A percentile compares a stretch with the other conserved stretches of the same genome.
Conservation (phyloP, 2,797 vertebrate genomes). For the Petrocephalus schoutedeni region DNA sequence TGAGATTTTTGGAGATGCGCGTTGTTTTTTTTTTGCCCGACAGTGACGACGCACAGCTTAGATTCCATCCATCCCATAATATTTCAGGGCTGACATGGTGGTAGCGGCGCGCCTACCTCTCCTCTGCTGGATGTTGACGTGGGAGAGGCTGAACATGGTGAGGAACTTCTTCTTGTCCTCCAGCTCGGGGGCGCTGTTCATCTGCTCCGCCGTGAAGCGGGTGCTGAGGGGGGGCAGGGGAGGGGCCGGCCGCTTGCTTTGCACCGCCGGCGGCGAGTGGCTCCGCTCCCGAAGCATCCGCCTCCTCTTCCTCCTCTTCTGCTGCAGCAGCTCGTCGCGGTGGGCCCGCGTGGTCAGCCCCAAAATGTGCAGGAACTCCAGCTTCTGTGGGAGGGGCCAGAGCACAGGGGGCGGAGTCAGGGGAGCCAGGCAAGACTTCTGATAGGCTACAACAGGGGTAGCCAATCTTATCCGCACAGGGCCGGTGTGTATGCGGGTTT, state of each 20-base stretch:
- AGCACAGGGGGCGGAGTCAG: neutral
- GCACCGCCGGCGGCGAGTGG: slow-evolving; percentile 74
- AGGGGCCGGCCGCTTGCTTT: slow-evolving; percentile 76
- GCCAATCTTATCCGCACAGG: too few species aligned
- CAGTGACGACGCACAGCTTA: neutral
- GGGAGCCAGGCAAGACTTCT: neutral
- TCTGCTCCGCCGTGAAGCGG: slow-evolving; percentile 88
- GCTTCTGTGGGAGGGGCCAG: slow-evolving; percentile 64
- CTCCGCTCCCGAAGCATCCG: slow-evolving; percentile 88
- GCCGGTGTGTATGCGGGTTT: too few species aligned
- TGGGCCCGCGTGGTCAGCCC: slow-evolving; percentile 82
- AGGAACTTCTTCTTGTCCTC: slow-evolving; percentile 96
- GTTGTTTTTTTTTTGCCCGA: neutral
- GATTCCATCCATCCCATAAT: neutral
- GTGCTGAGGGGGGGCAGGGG: slow-evolving; percentile 76
- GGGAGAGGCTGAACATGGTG: slow-evolving; percentile 89
- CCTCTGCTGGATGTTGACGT: slow-evolving; percentile 83
- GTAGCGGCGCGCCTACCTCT: slow-evolving; percentile 63
- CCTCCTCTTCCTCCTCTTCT: slow-evolving; percentile 86
- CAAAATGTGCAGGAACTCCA: slow-evolving; percentile 85
- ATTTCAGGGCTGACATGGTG: neutral
- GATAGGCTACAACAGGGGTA: neutral
- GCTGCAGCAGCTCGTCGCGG: slow-evolving; percentile 79
- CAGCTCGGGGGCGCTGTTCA: slow-evolving; percentile 88
- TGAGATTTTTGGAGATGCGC: neutral